Conservation (phyloP, 2,797 vertebrate species). For the Artibeus jamaicensis region DNA sequence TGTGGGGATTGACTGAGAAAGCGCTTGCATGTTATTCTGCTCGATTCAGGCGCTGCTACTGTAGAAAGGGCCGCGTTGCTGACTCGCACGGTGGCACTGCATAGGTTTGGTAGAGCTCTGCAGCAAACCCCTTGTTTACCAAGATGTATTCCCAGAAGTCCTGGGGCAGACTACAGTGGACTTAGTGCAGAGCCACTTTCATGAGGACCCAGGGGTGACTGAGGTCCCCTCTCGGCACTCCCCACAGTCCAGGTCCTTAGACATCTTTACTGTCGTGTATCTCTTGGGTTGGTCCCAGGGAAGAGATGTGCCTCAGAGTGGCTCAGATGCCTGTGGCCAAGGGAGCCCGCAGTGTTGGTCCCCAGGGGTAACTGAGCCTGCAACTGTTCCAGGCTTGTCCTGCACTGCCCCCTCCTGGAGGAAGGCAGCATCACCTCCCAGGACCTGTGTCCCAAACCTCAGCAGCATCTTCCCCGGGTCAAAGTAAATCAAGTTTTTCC, state of each 20-base stretch:
- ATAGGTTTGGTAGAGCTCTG: not conserved
- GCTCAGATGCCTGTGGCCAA: not conserved
- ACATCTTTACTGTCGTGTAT: not conserved
- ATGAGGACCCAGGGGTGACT: not conserved
- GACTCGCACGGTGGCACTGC: not conserved
- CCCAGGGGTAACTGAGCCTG: not conserved
- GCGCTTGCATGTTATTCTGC: not conserved
- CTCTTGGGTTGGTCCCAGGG: not conserved
- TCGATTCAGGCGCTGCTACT: not conserved
- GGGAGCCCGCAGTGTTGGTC: not conserved
- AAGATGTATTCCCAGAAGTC: not conserved
- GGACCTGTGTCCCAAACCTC: not conserved
- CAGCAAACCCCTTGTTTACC: not conserved
- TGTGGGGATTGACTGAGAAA: not conserved
- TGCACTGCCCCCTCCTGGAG: conserved; percentile 64
- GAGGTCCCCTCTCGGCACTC: not conserved
- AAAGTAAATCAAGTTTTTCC: not conserved
- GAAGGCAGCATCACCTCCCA: not conserved
- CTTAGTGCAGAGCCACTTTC: not conserved
- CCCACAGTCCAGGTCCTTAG: not conserved
- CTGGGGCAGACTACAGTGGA: not conserved
- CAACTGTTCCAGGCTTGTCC: conserved; percentile 35
- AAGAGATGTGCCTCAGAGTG: not conserved
- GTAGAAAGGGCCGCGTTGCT: not conserved
- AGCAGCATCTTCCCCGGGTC: not conserved